These are phyloP conservation scores for Drosophila vallismaia DNA, from an alignment of 2,888 invertebrate genomes.

Conservation along the genomic window DNA sequence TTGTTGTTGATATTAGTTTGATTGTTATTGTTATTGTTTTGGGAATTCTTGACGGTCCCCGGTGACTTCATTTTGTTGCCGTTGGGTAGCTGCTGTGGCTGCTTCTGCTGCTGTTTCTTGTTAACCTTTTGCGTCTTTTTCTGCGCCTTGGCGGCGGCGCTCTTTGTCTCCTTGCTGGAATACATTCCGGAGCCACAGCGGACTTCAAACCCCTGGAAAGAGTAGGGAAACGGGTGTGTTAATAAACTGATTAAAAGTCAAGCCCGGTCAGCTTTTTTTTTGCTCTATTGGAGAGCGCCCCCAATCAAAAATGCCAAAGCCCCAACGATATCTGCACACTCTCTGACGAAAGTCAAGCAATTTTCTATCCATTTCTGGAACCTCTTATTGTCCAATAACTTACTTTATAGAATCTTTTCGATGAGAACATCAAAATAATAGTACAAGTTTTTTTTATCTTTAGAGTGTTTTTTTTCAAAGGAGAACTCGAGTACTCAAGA, in stretches of 20 bases:
- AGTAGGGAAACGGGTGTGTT: conserved; percentile 18
- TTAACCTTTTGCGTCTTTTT: conserved; percentile 83
- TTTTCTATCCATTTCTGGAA: too few species aligned
- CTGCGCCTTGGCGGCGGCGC: conserved; percentile 82
- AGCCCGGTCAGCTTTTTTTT: conserved; percentile 14
- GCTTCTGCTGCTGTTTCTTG: conserved; percentile 65
- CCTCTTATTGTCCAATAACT: too few species aligned
- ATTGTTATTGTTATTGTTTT: conserved; percentile 31
- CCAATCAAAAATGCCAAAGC: conserved; percentile 11
- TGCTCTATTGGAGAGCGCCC: background rate
- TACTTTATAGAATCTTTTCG: background rate
- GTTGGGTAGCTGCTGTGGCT: conserved; percentile 63
- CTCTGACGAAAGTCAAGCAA: background rate
- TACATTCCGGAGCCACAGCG: conserved; percentile 67
- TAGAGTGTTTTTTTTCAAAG: conserved; percentile 8
- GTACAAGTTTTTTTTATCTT: conserved; percentile 15
- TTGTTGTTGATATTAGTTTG: conserved; percentile 41
- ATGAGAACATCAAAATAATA: conserved; percentile 19
- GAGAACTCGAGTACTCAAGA: background rate
- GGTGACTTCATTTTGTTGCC: conserved; percentile 73
- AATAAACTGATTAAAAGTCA: conserved; percentile 35
- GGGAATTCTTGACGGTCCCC: conserved; percentile 43
- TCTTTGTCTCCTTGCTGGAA: conserved; percentile 76
- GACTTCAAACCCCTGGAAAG: conserved; percentile 48
- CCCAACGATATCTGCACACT: conserved; percentile 2